phyloP scores from a whole-genome alignment of 2,797 vertebrate species.

The Setipinna tenuifilis region DNA sequence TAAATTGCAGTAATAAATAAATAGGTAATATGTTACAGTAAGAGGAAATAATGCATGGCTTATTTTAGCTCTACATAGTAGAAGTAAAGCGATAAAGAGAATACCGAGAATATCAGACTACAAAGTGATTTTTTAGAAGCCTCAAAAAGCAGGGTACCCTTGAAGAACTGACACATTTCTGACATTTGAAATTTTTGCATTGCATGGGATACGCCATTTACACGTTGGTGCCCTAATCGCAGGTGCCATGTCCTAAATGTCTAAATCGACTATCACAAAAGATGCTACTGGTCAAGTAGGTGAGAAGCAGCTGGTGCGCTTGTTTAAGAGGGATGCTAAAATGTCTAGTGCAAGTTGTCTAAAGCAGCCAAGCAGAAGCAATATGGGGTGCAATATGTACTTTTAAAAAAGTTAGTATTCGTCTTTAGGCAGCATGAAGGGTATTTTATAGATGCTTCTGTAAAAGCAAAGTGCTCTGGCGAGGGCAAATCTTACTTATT shows the following conservation, averaged over 20 bases:
- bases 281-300: background rate
- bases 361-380: background rate
- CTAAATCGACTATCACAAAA: background rate
- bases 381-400: background rate
- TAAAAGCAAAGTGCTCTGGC: slow-evolving; percentile 27
- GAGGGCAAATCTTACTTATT: slow-evolving; percentile 55
- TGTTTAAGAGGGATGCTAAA: background rate
- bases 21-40: background rate
- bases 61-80: background rate
- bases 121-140: background rate
- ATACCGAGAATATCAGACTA: background rate
- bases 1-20: no score
- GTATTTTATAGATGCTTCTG: background rate
- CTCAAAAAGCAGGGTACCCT: background rate
- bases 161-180: background rate
- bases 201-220: background rate
- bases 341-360: background rate
- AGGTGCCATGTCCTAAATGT: background rate
- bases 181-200: background rate
- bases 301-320: background rate
- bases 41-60: background rate
- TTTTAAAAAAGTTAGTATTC: background rate
- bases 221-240: background rate
- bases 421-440: background rate
- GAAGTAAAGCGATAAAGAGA: background rate